Evolutionary conservation across 2,888 invertebrate species (phyloP), one percentile per base, ranked within the genome.

Genomic region (Glomeris marginata): DNA sequence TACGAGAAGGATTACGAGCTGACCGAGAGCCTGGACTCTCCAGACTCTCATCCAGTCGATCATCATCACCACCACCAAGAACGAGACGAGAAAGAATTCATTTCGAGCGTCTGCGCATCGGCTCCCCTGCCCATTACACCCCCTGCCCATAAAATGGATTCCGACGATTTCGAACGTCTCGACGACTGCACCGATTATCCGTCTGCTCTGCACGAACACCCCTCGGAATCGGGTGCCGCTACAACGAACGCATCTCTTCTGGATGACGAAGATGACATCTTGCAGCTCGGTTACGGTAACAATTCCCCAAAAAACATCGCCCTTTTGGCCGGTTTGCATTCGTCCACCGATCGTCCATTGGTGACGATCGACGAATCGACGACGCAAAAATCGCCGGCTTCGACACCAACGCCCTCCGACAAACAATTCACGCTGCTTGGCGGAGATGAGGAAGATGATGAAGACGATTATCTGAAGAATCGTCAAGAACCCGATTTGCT

Each of bases 81-180:
- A 18, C 2, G 8, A 8, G 15, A 38, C 15, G 38, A 38, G 11
- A 8, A 38, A 2, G 18, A 44, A 21, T 6, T 28, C 2, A 3
- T 18, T 8, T 20, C 33, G 21, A 44, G 18, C 15, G n/a, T 33
- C n/a, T 20, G 28, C 15, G 28, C 28, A 28, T 28, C 28, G 8
- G 8, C 28, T 28, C 28, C 28, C 28, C 3, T 28, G 28, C 28
- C 28, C 28, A 28, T 28, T 5, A 28, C 3, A 3, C 28, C 28
- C 28, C 28, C 28, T 28, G 28, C 28, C 28, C 28, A 28, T 28
- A 28, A 28, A 28, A 28, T 28, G 28, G n/a, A 21, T 28, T 28
- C 33, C n/a, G 45, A 44, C 28, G 45, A 44, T 44, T 44, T 44
- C 28, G 45, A 44, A 34, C 16, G 33, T 8, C 21, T 44, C 16